These are phyloP conservation scores for Tragopan temminckii DNA, from an alignment of 2,797 vertebrate genomes.

Conservation along the genomic window DNA sequence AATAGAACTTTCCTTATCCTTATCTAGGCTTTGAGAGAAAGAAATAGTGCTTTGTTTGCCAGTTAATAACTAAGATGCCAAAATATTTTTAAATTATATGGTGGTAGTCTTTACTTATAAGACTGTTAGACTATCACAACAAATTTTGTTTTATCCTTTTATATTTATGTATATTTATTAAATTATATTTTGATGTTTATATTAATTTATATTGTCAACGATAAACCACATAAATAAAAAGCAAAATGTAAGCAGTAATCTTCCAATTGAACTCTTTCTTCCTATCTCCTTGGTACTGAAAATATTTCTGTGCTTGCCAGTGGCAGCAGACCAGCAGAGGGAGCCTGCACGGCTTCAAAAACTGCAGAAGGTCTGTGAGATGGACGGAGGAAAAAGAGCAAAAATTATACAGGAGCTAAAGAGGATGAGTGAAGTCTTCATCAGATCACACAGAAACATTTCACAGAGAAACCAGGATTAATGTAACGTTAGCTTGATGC, in stretches of 20 bases:
- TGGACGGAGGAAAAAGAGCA: background rate
- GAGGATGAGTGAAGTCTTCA: background rate
- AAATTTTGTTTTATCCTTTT: background rate
- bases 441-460: background rate
- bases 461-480: background rate
- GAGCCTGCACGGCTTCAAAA: constrained; percentile 35
- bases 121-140: background rate
- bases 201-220: background rate
- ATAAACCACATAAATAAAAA: background rate
- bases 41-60: background rate
- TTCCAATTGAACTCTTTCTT: background rate
- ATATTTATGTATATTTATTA: background rate
- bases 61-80: background rate
- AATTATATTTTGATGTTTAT: background rate
- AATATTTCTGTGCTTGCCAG: background rate
- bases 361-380: background rate
- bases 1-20: background rate
- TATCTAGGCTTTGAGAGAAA: background rate
- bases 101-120: background rate
- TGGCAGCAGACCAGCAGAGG: constrained; percentile 41
- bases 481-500: background rate
- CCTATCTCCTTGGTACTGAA: background rate
- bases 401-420: background rate
- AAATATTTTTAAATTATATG: background rate
- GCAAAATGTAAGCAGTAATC: background rate